Percentiles rank a stretch among this genome's conserved stretches.
Evolutionary conservation across 2,888 invertebrate genomes (phyloP).

Genomic region (Lapara coniferarum): DNA sequence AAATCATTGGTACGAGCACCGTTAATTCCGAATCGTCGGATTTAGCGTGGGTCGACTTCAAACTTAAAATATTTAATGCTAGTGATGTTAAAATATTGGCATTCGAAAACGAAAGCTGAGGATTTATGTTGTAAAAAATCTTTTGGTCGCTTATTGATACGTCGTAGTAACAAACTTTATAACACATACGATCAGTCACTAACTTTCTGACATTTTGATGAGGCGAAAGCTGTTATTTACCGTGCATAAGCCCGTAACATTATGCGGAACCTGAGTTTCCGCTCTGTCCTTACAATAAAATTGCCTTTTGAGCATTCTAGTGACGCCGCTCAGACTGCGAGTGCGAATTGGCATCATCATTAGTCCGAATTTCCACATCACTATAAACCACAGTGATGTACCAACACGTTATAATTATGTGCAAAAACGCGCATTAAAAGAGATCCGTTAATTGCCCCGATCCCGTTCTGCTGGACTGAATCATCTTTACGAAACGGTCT

Average conservation of each 20-base stretch:
- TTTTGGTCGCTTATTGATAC: too few relatives aligned
- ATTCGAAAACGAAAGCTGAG: neutral
- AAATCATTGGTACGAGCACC: slow-evolving; percentile 24
- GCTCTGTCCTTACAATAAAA: too few relatives aligned
- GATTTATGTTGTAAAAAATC: neutral
- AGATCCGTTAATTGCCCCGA: slow-evolving; percentile 59
- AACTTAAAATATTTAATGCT: slow-evolving; percentile 23
- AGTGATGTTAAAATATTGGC: neutral
- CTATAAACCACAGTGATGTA: slow-evolving; percentile 33
- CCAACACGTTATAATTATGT: slow-evolving; percentile 31
- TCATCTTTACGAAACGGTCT: slow-evolving; percentile 23
- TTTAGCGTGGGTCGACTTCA: slow-evolving; percentile 28
- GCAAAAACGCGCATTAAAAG: slow-evolving; percentile 44
- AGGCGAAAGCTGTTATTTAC: too few relatives aligned
- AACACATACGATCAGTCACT: too few relatives aligned
- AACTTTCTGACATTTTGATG: too few relatives aligned
- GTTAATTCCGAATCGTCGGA: slow-evolving; percentile 24
- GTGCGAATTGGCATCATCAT: slow-evolving; percentile 31
- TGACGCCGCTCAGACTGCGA: neutral
- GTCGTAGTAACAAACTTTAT: too few relatives aligned
- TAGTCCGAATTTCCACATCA: slow-evolving; percentile 9
- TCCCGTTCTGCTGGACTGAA: slow-evolving; percentile 41
- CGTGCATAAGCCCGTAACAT: too few relatives aligned
- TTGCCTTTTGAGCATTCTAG: too few relatives aligned
- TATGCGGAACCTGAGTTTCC: too few relatives aligned